Percentiles rank a stretch among this genome's conserved stretches.
phyloP scores from a whole-genome alignment of 2,797 vertebrate species.

The Etheostoma nigrum region DNA sequence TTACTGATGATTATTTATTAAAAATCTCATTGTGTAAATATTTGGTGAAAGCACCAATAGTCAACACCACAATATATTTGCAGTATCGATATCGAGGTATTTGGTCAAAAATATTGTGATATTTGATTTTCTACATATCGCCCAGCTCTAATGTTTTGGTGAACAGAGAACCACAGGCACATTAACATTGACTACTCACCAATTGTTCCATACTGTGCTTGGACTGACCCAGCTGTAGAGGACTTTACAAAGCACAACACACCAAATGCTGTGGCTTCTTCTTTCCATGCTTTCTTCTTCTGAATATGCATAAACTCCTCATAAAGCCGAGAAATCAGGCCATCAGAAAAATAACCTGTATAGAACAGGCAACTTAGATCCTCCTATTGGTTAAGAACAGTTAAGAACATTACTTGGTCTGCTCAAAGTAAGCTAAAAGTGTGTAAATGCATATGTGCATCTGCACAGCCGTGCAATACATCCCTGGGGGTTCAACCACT shows the following conservation, averaged over 20 bases:
- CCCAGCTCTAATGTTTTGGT: not conserved
- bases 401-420: conserved; percentile 27
- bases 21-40: no score
- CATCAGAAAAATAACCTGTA: conserved; percentile 1
- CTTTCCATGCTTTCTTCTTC: conserved; percentile 7
- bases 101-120: no score
- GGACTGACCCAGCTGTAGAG: not conserved
- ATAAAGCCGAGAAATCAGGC: conserved; percentile 19
- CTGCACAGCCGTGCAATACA: conserved; percentile 48
- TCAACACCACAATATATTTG: no score
- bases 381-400: not conserved
- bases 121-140: no score
- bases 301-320: conserved; percentile 11
- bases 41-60: no score
- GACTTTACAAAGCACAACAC: not conserved
- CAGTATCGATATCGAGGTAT: no score
- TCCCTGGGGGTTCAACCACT: conserved; percentile 63
- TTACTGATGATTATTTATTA: no score
- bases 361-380: conserved; percentile 2
- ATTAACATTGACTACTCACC: not conserved
- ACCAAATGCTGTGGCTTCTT: not conserved
- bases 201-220: not conserved
- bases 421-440: conserved; percentile 2
- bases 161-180: not conserved
- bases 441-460: conserved; percentile 15